Base-by-base conservation (phyloP, 1,140 invertebrate species). In the Dreissena rostriformis region DNA sequence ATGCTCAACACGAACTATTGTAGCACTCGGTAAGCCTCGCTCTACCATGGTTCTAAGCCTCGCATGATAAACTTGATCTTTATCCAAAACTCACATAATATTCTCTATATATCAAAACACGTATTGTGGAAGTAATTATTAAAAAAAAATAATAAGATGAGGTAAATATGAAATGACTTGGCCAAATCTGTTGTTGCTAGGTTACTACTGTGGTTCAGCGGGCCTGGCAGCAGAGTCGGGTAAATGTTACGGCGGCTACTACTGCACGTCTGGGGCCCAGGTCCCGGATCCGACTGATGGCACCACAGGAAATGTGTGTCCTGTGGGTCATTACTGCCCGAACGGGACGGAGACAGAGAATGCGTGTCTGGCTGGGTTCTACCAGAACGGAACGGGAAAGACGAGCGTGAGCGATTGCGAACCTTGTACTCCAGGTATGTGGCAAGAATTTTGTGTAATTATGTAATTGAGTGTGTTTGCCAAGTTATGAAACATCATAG, bases 221-320 rank as follows among this genome's bases (percentile, higher is more conserved):
- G 89, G 90, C 11, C 88, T 93, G 12, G 67, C 85, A 39, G 87
- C 82, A 57, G 92, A 88, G 15, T 88, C 90, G 14, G 91, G 88
- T 8, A 72, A 86, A 29, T 93, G 92, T 88, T 74, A 74, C 52
- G 85, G 90, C 26, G 92, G 92, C 8, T 91, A 88, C 82, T 93
- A 88, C 85, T 93, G 92, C 74, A 91, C 90, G 22, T 66, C 83
- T 14, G 86, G 81, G 2, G 90, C 92, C 2, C 75, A 82, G 14
- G 82, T 84, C 49, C 84, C 90, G 7, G 86, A 89, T 51, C 91
- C 91, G 26, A 88, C 89, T 28, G 88, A 90, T 87, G 90, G 89
- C 70, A 78, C 75, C 19, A 91, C 91, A 6, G 92, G 92, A 22
- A 88, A 89, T 29, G 81, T 82, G 1, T 90, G 92, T 86, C 88